These are phyloP conservation scores for Acanthococcus lagerstroemiae DNA, from an alignment of 2,888 invertebrate species.

Conservation along the genomic window DNA sequence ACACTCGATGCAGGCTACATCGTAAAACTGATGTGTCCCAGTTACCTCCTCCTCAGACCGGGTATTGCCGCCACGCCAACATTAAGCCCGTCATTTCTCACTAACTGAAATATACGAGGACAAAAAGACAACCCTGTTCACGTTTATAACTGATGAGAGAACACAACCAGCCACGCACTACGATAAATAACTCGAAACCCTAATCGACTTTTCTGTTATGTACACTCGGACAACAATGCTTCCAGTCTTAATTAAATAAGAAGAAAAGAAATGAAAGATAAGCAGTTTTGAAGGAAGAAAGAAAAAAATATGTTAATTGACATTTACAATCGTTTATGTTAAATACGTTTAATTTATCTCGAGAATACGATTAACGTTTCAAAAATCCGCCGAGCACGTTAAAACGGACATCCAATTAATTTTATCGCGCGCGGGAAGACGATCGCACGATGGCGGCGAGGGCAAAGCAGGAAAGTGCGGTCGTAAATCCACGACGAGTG, in stretches of 20 bases:
- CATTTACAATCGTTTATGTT: constrained; percentile 20
- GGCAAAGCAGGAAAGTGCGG: neutral
- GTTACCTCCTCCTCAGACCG: no score
- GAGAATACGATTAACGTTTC: constrained; percentile 7
- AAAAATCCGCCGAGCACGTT: neutral
- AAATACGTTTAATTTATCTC: constrained; percentile 19
- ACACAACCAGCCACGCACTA: no score
- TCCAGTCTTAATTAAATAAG: neutral
- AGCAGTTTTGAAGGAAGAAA: neutral
- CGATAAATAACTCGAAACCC: no score
- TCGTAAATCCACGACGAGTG: neutral
- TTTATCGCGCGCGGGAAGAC: neutral
- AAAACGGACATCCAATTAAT: neutral
- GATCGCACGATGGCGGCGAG: neutral
- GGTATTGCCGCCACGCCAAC: no score
- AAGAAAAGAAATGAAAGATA: neutral
- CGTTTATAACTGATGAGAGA: no score
- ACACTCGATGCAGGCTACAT: no score
- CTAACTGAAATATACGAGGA: no score
- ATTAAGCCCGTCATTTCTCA: no score
- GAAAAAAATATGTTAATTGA: constrained; percentile 12
- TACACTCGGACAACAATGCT: no score
- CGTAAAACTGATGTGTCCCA: no score
- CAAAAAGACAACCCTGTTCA: no score
- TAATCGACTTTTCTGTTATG: no score